Evolutionary conservation across 2,888 invertebrate genomes (phyloP), one percentile per base, ranked within the genome.

Genomic region (Micropterix aruncella): DNA sequence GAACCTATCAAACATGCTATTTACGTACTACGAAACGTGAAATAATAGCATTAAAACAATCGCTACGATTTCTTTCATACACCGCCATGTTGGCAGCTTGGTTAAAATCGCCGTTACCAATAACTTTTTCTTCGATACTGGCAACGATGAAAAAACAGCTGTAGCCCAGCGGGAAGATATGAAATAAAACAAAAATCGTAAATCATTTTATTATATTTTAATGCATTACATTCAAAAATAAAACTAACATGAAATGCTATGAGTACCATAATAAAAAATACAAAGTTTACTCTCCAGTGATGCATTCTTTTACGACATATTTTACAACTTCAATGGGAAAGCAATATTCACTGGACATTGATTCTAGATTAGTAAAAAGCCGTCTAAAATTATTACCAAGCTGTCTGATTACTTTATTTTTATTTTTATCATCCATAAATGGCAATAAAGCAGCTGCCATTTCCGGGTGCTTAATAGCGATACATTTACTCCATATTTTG

Each of bases 401-500:
- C 27, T 27, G 27, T 12, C 12, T 27, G 5, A 12, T 27, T 27
- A 27, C 7, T 5, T 12, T 27, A 27, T 12, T 7, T 27, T 12
- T 27, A 12, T 27, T 27, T 12, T 27, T 27, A 7, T 27, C 27
- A 7, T 5, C 7, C 27, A 27, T 27, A 12, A 27, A 27, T 12
- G 27, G 27, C 12, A 27, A 27, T 12, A 27, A 27, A 27, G 12
- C 12, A 27, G 27, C 5, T 7, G 27, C 27, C 12, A 27, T 27
- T 5, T 27, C 27, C 5, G 12, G 7, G 12, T 12, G 27, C 27
- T 27, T 27, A 7, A 27, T 27, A 7, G 27, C 5, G 12, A 71
- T 52, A 54, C 69, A 69, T 52, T 70, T 62, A 52, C 63, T 66
- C 70, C 70, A 71, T 52, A 71, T 64, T 53, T 65, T 65, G 45